Percentiles rank a stretch among this genome's conserved stretches.
These are phyloP conservation scores for Budorcas taxicolor DNA, from an alignment of 2,113 vertebrate species.

Conservation along the genomic window DNA sequence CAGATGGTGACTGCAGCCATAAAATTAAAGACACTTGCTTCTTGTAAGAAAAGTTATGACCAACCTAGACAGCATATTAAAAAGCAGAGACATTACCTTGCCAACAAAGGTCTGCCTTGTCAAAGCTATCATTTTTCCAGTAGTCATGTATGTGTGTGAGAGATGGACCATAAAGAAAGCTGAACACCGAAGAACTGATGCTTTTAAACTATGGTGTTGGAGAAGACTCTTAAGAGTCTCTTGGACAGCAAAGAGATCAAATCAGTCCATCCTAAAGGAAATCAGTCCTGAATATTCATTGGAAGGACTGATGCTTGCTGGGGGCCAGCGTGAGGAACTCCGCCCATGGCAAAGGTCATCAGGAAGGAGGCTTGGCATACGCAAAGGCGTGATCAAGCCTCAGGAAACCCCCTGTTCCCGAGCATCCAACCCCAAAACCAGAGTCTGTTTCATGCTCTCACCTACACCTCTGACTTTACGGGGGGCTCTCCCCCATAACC, in stretches of 20 bases:
- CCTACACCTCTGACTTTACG: too few species aligned
- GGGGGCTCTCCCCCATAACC: too few species aligned
- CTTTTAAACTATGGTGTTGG: not conserved
- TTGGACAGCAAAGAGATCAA: not conserved
- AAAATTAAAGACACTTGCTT: not conserved
- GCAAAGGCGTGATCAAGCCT: too few species aligned
- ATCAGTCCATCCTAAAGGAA: not conserved
- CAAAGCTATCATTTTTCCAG: not conserved
- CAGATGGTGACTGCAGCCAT: not conserved
- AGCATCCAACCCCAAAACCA: too few species aligned
- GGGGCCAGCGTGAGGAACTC: too few species aligned
- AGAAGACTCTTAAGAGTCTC: not conserved
- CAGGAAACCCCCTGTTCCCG: too few species aligned
- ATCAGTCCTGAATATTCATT: not conserved
- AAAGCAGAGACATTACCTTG: not conserved
- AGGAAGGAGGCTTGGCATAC: too few species aligned
- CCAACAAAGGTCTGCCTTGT: rapidly evolving
- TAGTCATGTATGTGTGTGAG: not conserved
- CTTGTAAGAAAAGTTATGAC: not conserved
- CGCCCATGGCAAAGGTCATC: too few species aligned
- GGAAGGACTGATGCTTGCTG: not conserved
- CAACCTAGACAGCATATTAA: not conserved
- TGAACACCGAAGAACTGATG: not conserved
- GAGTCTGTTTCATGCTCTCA: too few species aligned
- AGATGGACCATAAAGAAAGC: not conserved